Conservation (phyloP, 2,888 invertebrate species). For the Galerucella pusilla region DNA sequence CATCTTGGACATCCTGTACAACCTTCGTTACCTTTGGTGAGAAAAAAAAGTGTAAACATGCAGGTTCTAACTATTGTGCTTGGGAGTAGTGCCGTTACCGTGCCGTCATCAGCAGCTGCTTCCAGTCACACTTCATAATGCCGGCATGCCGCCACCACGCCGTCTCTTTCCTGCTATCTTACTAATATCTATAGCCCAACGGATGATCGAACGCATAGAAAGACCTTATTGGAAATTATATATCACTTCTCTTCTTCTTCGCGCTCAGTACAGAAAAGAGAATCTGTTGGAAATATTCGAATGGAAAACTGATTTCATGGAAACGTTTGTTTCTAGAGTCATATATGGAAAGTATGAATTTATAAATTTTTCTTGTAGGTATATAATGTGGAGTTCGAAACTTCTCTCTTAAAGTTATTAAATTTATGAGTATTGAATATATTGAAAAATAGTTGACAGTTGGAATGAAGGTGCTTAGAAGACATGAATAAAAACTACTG, state of each 20-base stretch:
- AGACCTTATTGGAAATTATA: constrained; percentile 57
- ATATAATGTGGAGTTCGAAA: too few relatives aligned
- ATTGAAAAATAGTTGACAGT: too few relatives aligned
- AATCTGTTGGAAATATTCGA: background rate
- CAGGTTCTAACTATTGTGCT: background rate
- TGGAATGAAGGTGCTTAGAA: too few relatives aligned
- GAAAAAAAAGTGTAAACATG: background rate
- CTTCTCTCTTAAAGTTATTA: too few relatives aligned
- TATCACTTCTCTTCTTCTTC: constrained; percentile 49
- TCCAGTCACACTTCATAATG: constrained; percentile 64
- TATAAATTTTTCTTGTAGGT: background rate
- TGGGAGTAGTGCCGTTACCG: constrained; percentile 34
- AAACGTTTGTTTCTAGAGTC: constrained; percentile 1
- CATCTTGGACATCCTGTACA: too few relatives aligned
- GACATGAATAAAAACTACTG: too few relatives aligned
- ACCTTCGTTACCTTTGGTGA: background rate
- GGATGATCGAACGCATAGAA: constrained; percentile 54
- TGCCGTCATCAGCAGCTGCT: constrained; percentile 64
- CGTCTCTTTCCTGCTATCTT: constrained; percentile 50
- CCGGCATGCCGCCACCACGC: constrained; percentile 53
- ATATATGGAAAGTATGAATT: constrained; percentile 13
- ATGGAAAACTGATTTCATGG: constrained; percentile 11
- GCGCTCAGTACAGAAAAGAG: background rate
- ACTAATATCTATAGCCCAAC: constrained; percentile 57
- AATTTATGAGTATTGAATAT: too few relatives aligned